phyloP scores from a whole-genome alignment of 2,888 invertebrate species.

The Dromius quadrimaculatus region DNA sequence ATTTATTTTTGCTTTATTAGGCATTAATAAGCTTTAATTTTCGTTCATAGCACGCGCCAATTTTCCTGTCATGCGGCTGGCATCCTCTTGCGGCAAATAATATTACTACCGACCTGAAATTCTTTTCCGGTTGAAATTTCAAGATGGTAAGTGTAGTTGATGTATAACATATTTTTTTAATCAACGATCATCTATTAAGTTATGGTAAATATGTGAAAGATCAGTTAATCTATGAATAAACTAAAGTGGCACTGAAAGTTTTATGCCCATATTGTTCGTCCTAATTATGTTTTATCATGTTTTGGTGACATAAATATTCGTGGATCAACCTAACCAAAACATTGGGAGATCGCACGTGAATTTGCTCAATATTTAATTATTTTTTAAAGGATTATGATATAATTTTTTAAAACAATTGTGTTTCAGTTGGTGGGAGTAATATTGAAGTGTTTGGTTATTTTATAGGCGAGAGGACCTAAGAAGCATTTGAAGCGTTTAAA shows the following conservation, averaged over 20 bases:
- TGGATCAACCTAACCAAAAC: conserved; percentile 41
- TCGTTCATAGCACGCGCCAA: conserved; percentile 1
- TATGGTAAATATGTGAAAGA: conserved; percentile 46
- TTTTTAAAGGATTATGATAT: not conserved
- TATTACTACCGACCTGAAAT: conserved; percentile 4
- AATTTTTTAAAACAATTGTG: conserved; percentile 3
- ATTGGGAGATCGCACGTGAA: conserved; percentile 32
- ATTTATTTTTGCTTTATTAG: no score
- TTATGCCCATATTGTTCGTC: conserved; percentile 28
- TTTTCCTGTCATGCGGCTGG: not conserved
- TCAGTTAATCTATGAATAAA: not conserved
- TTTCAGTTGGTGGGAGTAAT: not conserved
- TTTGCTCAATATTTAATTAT: conserved; percentile 14
- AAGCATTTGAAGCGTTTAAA: conserved; percentile 99
- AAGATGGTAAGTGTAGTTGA: conserved; percentile 59
- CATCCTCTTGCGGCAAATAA: not conserved
- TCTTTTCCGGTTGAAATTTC: conserved; percentile 58
- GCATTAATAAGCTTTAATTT: no score
- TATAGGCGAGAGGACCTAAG: conserved; percentile 96
- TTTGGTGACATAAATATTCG: conserved; percentile 37
- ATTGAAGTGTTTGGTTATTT: conserved; percentile 57
- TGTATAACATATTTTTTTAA: conserved; percentile 52
- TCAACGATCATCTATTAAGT: conserved; percentile 43
- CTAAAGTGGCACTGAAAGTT: not conserved
- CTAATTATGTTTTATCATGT: conserved; percentile 12